These are phyloP conservation scores for Andrena fulva DNA, from an alignment of 2,888 invertebrate species.

Conservation along the genomic window DNA sequence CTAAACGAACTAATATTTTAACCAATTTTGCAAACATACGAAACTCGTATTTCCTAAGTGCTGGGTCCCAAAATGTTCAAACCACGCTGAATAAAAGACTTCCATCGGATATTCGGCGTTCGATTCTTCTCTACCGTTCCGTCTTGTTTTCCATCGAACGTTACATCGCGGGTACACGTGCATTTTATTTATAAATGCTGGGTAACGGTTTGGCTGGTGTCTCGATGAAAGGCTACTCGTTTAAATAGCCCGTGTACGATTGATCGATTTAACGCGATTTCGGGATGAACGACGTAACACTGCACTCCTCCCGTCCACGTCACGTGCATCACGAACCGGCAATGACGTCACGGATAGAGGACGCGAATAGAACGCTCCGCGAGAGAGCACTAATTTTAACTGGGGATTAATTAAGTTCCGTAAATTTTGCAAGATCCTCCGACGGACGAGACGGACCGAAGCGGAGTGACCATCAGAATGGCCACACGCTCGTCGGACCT, in stretches of 20 bases:
- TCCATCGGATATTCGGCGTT: background rate
- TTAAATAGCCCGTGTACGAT: conserved; percentile 36
- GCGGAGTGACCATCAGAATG: background rate
- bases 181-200: conserved; percentile 30
- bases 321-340: conserved; percentile 72
- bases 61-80: background rate
- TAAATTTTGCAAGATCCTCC: conserved; percentile 77
- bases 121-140: background rate
- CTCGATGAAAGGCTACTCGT: conserved; percentile 27
- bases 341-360: conserved; percentile 78
- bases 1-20: too few relatives aligned
- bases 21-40: too few relatives aligned
- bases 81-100: background rate
- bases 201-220: conserved; percentile 21
- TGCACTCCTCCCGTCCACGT: conserved; percentile 77
- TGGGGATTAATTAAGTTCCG: conserved; percentile 81
- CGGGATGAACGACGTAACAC: conserved; percentile 68
- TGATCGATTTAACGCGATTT: conserved; percentile 46
- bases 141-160: background rate
- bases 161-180: conserved; percentile 24
- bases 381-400: conserved; percentile 80
- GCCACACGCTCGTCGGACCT: background rate
- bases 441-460: conserved; percentile 5
- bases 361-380: conserved; percentile 80
- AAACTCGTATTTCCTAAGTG: background rate